Evolutionary conservation across 2,113 vertebrate species (phyloP).

Genomic region (Protobothrops mucrosquamatus): DNA sequence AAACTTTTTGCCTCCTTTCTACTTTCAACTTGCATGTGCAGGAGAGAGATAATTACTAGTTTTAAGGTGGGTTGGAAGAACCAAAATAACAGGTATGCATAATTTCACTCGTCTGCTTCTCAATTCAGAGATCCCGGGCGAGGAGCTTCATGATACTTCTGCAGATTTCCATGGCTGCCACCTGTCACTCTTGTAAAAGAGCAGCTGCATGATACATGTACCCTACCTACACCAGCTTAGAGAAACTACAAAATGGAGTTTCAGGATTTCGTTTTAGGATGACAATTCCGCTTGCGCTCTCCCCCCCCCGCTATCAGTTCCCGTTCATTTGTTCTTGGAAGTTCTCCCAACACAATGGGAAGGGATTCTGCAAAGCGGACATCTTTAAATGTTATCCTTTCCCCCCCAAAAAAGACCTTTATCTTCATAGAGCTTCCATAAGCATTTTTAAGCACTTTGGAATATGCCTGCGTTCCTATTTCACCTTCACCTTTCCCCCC

Average conservation of each 20-base stretch:
- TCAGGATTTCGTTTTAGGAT: not conserved
- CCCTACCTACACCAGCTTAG: not conserved
- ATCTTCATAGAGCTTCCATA: not conserved
- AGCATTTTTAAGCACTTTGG: not conserved
- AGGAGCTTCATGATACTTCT: not conserved
- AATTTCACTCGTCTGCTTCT: not conserved
- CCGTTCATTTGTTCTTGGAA: not conserved
- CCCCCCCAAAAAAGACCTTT: not conserved
- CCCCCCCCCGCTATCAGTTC: not conserved
- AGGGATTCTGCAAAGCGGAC: too few species aligned
- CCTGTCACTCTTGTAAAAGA: not conserved
- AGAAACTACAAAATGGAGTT: not conserved
- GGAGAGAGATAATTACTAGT: constrained; percentile 24
- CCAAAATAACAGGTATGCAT: not conserved
- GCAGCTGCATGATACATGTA: not conserved
- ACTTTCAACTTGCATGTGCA: constrained; percentile 16
- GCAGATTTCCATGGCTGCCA: not conserved
- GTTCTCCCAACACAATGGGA: not conserved
- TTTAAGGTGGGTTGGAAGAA: constrained; percentile 1
- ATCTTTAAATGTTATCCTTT: too few species aligned
- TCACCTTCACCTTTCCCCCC: not conserved
- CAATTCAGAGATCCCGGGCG: not conserved
- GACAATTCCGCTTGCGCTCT: not conserved
- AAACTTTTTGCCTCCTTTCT: constrained; percentile 6
- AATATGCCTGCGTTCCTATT: not conserved